These are phyloP conservation scores for Pipa parva DNA, from an alignment of 2,113 vertebrate genomes.

Conservation along the genomic window DNA sequence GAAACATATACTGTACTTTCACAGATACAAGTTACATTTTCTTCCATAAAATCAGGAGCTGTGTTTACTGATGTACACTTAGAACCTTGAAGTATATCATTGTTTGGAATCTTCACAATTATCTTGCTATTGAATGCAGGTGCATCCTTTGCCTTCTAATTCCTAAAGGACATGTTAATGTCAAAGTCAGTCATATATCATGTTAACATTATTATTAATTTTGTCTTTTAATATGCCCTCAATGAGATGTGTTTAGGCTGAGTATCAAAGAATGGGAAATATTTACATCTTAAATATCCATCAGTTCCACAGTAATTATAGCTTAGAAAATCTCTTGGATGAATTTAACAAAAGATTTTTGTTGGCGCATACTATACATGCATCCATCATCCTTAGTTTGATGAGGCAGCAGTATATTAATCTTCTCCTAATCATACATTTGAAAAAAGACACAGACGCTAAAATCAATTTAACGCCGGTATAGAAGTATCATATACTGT, in stretches of 20 bases:
- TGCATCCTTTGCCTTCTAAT: not conserved
- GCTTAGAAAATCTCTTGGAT: conserved; percentile 1
- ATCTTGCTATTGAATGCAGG: not conserved
- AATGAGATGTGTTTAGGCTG: not conserved
- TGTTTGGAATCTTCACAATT: not conserved
- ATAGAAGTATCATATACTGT: no score
- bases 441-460: not conserved
- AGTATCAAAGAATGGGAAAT: not conserved
- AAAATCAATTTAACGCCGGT: no score
- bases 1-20: not conserved
- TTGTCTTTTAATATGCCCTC: not conserved
- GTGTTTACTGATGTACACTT: not conserved
- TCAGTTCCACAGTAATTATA: not conserved
- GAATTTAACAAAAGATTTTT: not conserved
- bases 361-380: not conserved
- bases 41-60: not conserved
- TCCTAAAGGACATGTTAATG: not conserved
- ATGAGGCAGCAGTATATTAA: not conserved
- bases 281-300: conserved; percentile 4
- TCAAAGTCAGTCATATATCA: not conserved
- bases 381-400: conserved; percentile 9
- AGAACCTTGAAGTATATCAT: not conserved
- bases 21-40: not conserved
- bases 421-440: not conserved
- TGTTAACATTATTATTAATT: not conserved